phyloP scores from a whole-genome alignment of 2,888 invertebrate genomes.

The Stenodema calcarata region DNA sequence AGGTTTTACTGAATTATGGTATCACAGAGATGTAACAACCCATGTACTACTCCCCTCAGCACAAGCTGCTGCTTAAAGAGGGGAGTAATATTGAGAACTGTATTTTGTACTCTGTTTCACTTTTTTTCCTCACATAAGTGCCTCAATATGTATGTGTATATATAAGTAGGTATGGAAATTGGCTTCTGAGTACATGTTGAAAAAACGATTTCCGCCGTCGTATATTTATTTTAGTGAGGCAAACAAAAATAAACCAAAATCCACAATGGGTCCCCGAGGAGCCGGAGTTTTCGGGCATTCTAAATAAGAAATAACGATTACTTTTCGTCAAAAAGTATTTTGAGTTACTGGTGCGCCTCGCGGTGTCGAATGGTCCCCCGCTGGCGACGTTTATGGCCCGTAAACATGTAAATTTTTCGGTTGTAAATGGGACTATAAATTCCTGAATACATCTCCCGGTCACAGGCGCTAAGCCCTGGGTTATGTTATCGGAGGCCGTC shows the following conservation, averaged over 20 bases:
- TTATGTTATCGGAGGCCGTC: not conserved
- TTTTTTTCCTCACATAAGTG: no score
- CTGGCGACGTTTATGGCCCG: not conserved
- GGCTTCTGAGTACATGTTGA: no score
- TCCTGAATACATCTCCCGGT: not conserved
- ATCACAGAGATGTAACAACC: no score
- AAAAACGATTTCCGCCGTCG: not conserved
- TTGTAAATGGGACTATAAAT: not conserved
- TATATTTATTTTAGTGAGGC: not conserved
- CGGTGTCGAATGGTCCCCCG: not conserved
- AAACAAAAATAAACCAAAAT: no score
- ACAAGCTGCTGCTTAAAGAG: no score
- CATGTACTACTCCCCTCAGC: no score
- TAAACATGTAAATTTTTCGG: not conserved
- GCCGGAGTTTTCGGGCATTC: not conserved
- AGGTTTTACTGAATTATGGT: no score
- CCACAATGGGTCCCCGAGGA: not conserved
- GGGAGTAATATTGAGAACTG: no score
- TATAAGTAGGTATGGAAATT: no score
- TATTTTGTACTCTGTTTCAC: no score
- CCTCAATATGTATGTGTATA: no score
- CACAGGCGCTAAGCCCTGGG: not conserved
- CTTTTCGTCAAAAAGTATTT: not conserved
- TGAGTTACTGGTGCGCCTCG: not conserved
- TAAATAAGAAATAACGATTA: not conserved